Evolutionary conservation across 1,140 invertebrate species (phyloP).

Genomic region (Eurosta solidaginis): DNA sequence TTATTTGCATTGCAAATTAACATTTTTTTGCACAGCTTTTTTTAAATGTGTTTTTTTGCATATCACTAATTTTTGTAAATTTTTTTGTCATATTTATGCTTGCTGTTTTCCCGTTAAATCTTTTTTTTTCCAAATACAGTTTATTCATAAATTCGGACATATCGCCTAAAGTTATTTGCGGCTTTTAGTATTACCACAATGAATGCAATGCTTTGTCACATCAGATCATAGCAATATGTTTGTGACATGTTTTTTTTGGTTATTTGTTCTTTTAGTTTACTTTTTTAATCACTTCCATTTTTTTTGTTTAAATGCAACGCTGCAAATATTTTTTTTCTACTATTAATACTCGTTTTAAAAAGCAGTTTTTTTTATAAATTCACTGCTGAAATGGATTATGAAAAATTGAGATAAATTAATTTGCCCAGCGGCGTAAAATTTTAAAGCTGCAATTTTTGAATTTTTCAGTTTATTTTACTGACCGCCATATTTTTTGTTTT

Average conservation of each 20-base stretch:
- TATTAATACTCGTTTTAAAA: no score
- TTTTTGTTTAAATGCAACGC: no score
- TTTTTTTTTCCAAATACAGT: not conserved
- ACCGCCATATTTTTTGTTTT: no score
- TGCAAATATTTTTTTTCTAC: no score
- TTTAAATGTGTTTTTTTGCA: not conserved
- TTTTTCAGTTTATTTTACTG: no score
- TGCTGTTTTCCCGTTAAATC: not conserved
- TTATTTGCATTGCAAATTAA: not conserved
- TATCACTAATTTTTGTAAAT: not conserved
- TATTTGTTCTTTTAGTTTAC: no score
- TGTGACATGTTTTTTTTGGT: not conserved
- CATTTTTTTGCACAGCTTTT: not conserved
- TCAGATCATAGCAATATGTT: not conserved
- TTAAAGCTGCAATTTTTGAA: no score
- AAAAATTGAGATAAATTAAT: no score
- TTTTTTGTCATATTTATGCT: not conserved
- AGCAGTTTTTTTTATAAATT: no score
- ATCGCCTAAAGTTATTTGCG: not conserved
- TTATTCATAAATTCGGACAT: conserved; percentile 1
- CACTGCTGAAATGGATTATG: no score
- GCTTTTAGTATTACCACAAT: not conserved
- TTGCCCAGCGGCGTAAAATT: no score
- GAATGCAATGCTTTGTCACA: not conserved
- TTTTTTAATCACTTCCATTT: no score